phyloP scores from a whole-genome alignment of 2,888 invertebrate genomes.

The Ecliptopera silaceata region DNA sequence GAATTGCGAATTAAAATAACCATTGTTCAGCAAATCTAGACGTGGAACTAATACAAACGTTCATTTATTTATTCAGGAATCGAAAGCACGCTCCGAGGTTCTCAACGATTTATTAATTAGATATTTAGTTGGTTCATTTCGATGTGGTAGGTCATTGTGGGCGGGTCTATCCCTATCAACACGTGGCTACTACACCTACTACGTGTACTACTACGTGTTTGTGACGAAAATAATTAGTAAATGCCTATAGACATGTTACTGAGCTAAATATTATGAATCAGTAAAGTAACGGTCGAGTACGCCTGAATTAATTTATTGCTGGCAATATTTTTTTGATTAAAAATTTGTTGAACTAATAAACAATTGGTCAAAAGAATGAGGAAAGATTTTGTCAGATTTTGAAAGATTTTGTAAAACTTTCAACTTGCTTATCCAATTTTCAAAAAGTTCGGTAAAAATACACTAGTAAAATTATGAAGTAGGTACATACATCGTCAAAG shows the following conservation, averaged over 20 bases:
- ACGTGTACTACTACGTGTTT: no score
- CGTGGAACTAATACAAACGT: conserved; percentile 13
- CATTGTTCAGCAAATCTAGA: conserved; percentile 8
- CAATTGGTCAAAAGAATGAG: no score
- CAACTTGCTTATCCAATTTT: no score
- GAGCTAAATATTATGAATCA: conserved; percentile 2
- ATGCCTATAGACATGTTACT: conserved; percentile 1
- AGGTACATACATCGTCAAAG: no score
- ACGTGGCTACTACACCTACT: no score
- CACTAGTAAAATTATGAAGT: no score
- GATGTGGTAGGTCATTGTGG: conserved; percentile 13
- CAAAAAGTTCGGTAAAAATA: no score
- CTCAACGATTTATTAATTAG: conserved; percentile 9
- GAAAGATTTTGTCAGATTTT: no score
- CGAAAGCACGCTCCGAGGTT: conserved; percentile 4
- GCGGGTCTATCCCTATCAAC: conserved; percentile 16
- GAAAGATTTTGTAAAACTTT: no score
- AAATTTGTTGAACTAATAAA: no score
- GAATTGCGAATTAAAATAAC: neutral
- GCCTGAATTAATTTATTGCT: neutral
- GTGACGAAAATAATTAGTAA: conserved; percentile 17
- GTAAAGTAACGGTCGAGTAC: neutral
- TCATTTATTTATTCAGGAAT: conserved; percentile 8
- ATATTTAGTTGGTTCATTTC: conserved; percentile 7
- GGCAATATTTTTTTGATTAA: no score